phyloP scores from a whole-genome alignment of 2,113 vertebrate species.

The Oreochromis niloticus region DNA sequence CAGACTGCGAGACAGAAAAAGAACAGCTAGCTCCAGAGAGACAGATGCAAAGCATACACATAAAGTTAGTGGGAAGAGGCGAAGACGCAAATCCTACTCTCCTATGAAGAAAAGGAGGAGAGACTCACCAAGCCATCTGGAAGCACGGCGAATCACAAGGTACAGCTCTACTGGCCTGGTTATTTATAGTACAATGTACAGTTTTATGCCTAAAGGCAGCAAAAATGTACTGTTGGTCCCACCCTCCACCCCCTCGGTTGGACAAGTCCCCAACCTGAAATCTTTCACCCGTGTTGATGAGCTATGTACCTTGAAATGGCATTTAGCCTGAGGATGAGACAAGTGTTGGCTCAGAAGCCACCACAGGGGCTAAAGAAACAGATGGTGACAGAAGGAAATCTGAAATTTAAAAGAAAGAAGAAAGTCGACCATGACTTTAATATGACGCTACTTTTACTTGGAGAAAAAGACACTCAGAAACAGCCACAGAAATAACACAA shows the following conservation, averaged over 20 bases:
- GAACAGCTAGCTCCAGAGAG: slow-evolving; percentile 65
- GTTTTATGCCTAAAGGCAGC: not conserved
- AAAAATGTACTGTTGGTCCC: not conserved
- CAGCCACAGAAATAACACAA: not conserved
- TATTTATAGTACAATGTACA: not conserved
- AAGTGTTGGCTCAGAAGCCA: not conserved
- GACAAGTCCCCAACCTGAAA: not conserved
- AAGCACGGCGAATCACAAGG: slow-evolving; percentile 96
- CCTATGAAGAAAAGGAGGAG: slow-evolving; percentile 92
- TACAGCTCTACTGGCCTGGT: slow-evolving; percentile 14
- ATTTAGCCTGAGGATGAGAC: slow-evolving; percentile 16
- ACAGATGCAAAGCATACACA: slow-evolving; percentile 69
- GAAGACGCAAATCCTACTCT: slow-evolving; percentile 80
- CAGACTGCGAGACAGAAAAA: slow-evolving; percentile 72
- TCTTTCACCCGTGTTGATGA: not conserved
- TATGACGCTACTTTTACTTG: rapidly evolving
- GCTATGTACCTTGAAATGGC: not conserved
- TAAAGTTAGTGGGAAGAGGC: slow-evolving; percentile 67
- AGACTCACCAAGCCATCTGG: slow-evolving; percentile 95
- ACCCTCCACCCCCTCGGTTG: not conserved
- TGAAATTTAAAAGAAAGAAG: not conserved
- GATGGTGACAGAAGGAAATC: not conserved
- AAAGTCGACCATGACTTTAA: not conserved
- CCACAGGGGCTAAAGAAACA: slow-evolving; percentile 10
- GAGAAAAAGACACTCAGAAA: not conserved